phyloP scores from a whole-genome alignment of 2,113 vertebrate genomes.

The Ceyx melanurus region DNA sequence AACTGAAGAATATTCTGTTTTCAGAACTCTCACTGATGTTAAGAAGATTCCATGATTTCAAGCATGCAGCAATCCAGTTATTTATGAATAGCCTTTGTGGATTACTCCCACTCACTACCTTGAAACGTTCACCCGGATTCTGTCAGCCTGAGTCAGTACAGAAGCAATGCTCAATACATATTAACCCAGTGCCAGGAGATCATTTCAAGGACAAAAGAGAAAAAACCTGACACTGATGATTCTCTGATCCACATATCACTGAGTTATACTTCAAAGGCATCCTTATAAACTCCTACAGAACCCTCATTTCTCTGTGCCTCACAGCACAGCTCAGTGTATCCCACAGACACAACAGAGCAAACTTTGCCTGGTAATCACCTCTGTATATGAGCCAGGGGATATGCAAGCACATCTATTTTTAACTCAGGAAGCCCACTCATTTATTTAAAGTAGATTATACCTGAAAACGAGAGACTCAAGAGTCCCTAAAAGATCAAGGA shows the following conservation, averaged over 20 bases:
- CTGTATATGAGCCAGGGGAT: not conserved
- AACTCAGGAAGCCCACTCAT: not conserved
- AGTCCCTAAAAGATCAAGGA: not conserved
- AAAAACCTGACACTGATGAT: not conserved
- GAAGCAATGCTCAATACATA: slow-evolving; percentile 23
- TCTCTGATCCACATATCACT: not conserved
- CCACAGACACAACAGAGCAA: not conserved
- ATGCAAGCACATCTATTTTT: not conserved
- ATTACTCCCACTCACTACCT: slow-evolving; percentile 62
- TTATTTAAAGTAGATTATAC: not conserved
- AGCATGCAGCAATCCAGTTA: slow-evolving; percentile 10
- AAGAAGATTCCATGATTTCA: not conserved
- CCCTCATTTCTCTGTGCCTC: not conserved
- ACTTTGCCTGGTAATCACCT: not conserved
- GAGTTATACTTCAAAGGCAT: not conserved
- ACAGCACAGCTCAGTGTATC: not conserved
- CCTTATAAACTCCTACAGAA: not conserved
- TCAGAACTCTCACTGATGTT: slow-evolving; percentile 11
- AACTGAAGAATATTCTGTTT: slow-evolving; percentile 8
- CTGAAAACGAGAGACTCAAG: not conserved
- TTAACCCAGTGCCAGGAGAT: not conserved
- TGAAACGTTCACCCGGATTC: slow-evolving; percentile 37
- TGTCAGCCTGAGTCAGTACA: slow-evolving; percentile 30
- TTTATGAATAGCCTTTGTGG: slow-evolving; percentile 54
- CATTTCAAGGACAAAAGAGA: not conserved